Base-by-base conservation (phyloP, 2,888 invertebrate genomes). In the Allacma fusca region DNA sequence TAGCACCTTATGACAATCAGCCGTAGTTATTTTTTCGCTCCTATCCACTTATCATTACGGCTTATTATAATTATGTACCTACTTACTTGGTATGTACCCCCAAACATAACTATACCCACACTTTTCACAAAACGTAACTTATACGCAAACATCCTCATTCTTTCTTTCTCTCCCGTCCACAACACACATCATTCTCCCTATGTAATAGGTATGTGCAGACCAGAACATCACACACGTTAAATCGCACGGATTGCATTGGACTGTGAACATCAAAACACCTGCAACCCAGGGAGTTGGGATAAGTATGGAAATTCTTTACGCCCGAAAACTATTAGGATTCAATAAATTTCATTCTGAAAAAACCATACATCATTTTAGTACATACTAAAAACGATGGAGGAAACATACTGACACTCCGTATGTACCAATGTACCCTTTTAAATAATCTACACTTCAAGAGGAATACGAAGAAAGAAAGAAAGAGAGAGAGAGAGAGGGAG, bases 311-410 rank as follows among this genome's bases (percentile, higher is more conserved):
- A 65, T 65, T 65, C 65, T 65, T 28, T 65, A 65, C 65, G 65
- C 65, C 28, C 65, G 65, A 65, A 65, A 28, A 65, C 65, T 26
- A 65, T 65, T 29, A 65, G 65, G 28, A 65, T 28, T 65, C 29
- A 65, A 65, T 65, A 65, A 65, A 65, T 65, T 65, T 65, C 65
- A 28, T 65, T 65, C 65, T 65, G 28, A 65, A 65, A 65, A 65
- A 12, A 24, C n/a, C 62, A 65, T 65, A 29, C 65, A 65, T 24
- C 28, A 29, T 65, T 26, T 62, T 50, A 13, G n/a, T 50, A 50
- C n/a, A 50, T 26, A 28, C 28, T 26, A 28, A 19, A 65, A 65
- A 65, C 4, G 1, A 16, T 50, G 65, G n/a, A 24, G 12, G 19
- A 28, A 26, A 65, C 26, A 65, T n/a, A 28, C 65, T 28, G 28